Conservation (phyloP, 2,888 invertebrate species). For the Sinohyriopsis cumingii region DNA sequence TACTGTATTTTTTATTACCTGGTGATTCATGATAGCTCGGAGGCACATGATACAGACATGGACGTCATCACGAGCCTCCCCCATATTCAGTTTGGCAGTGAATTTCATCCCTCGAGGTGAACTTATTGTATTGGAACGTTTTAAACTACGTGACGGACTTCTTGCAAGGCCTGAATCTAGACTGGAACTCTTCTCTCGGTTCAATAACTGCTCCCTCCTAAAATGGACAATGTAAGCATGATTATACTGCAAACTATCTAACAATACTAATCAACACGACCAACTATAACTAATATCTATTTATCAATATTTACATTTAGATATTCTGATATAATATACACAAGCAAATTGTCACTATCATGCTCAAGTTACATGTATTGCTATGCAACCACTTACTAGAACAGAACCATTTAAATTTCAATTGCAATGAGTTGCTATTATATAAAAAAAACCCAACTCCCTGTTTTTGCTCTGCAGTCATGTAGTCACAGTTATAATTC, state of each 20-base stretch:
- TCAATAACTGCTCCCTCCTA: conserved; percentile 63
- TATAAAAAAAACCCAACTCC: too few relatives aligned
- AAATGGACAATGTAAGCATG: conserved; percentile 10
- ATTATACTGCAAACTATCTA: background rate
- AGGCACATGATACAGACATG: conserved; percentile 99
- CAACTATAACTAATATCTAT: too few relatives aligned
- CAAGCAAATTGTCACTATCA: too few relatives aligned
- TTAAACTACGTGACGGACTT: conserved; percentile 47
- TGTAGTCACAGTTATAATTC: too few relatives aligned
- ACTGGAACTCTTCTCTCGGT: conserved; percentile 63
- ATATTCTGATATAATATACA: too few relatives aligned
- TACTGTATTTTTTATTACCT: conserved; percentile 73
- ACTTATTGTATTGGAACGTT: conserved; percentile 63
- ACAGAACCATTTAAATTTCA: too few relatives aligned
- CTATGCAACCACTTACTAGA: too few relatives aligned
- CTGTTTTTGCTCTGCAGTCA: too few relatives aligned
- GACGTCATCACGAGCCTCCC: conserved; percentile 90
- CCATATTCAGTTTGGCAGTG: conserved; percentile 67
- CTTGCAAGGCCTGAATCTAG: conserved; percentile 59
- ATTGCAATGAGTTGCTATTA: too few relatives aligned
- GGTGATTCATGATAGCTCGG: conserved; percentile 99
- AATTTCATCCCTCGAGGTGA: conserved; percentile 59
- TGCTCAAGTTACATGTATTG: too few relatives aligned
- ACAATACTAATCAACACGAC: background rate
- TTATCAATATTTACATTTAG: too few relatives aligned